phyloP scores from a whole-genome alignment of 2,113 vertebrate species.

The Danio rerio region GRCz12tu NC_133184.1:25361001-25361500 shows the following conservation, averaged over 20 bases:
- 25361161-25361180: too few relatives aligned
- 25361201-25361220: not conserved
- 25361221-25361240: not conserved
- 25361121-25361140: too few relatives aligned
- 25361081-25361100: too few relatives aligned
- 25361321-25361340: not conserved
- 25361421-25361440: conserved; percentile 79
- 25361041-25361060: too few relatives aligned
- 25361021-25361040: too few relatives aligned
- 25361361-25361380: conserved; percentile 75
- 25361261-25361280: not conserved
- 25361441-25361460: conserved; percentile 67
- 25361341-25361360: conserved; percentile 54
- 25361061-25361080: too few relatives aligned
- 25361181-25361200: not conserved
- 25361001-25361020: too few relatives aligned
- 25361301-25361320: not conserved
- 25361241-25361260: not conserved
- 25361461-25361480: conserved; percentile 84
- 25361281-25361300: not conserved
- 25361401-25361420: conserved; percentile 87
- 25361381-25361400: conserved; percentile 75
- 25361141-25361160: too few relatives aligned
- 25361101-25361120: too few relatives aligned
- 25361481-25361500: not conserved